These are phyloP conservation scores for Papilio xuthus DNA, from an alignment of 1,140 invertebrate genomes.

Conservation along the genomic window DNA sequence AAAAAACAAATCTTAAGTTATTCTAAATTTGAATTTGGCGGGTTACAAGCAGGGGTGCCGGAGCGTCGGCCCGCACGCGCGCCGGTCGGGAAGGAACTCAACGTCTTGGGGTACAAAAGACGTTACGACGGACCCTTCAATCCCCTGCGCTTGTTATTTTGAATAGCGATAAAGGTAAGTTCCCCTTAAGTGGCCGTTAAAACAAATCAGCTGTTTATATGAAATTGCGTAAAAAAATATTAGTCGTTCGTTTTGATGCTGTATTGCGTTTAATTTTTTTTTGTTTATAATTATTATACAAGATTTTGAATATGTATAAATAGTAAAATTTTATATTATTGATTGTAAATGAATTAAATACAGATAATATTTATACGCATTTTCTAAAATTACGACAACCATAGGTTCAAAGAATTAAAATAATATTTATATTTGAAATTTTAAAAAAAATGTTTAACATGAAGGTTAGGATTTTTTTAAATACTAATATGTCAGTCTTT, in stretches of 20 bases:
- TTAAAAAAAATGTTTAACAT: conserved; percentile 66
- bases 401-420: not conserved
- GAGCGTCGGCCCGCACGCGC: conserved; percentile 63
- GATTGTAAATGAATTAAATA: no score
- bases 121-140: conserved; percentile 73
- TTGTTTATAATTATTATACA: not conserved
- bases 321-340: no score
- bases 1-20: conserved; percentile 36
- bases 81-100: conserved; percentile 75
- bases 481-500: conserved; percentile 69
- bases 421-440: not conserved
- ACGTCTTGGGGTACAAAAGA: conserved; percentile 76
- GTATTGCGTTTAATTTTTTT: not conserved
- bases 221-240: not conserved
- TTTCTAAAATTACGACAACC: conserved; percentile 38
- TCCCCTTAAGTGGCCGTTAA: conserved; percentile 58
- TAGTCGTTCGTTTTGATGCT: not conserved
- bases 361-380: no score
- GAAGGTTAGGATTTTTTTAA: conserved; percentile 74
- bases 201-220: conserved; percentile 40
- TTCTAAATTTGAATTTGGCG: conserved; percentile 61
- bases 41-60: conserved; percentile 43
- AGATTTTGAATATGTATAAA: not conserved
- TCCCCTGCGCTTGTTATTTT: conserved; percentile 70
- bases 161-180: conserved; percentile 61